Conservation (phyloP, 1,140 invertebrate genomes). For the Drosophila equinoxialis region DNA sequence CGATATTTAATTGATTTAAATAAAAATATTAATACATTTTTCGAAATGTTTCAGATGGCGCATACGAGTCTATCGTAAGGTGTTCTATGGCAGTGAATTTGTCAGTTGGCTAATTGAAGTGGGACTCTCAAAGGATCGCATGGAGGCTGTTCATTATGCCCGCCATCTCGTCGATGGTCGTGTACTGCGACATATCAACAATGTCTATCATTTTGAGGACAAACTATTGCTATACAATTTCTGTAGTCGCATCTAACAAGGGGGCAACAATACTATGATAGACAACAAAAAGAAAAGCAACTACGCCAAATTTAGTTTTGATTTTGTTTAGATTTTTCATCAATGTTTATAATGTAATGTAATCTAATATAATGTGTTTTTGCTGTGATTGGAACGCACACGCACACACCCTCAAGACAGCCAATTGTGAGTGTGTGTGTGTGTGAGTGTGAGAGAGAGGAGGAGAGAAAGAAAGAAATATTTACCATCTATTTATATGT, state of each 20-base stretch:
- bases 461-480: constrained; percentile 27
- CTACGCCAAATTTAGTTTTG: constrained; percentile 71
- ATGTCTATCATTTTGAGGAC: constrained; percentile 91
- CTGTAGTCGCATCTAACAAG: constrained; percentile 75
- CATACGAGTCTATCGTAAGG: constrained; percentile 89
- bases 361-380: constrained; percentile 41
- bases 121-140: constrained; percentile 89
- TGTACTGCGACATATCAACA: constrained; percentile 91
- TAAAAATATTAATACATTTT: neutral
- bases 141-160: constrained; percentile 92
- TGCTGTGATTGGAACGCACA: constrained; percentile 69
- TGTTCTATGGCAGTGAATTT: constrained; percentile 92
- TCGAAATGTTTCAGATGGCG: constrained; percentile 84
- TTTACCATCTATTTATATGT: constrained; percentile 58
- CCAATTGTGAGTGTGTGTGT: constrained; percentile 40
- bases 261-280: neutral
- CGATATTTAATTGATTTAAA: too few relatives aligned
- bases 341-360: constrained; percentile 49
- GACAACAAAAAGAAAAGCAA: constrained; percentile 43
- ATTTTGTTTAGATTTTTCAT: constrained; percentile 54
- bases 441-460: constrained; percentile 14
- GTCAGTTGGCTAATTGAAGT: constrained; percentile 93
- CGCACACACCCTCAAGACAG: constrained; percentile 41
- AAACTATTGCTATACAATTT: constrained; percentile 89
- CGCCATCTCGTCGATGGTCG: constrained; percentile 91